Percentiles rank a stretch among this genome's conserved stretches.
Evolutionary conservation across 2,113 vertebrate genomes (phyloP).

Genomic region (Pyxicephalus adspersus): DNA sequence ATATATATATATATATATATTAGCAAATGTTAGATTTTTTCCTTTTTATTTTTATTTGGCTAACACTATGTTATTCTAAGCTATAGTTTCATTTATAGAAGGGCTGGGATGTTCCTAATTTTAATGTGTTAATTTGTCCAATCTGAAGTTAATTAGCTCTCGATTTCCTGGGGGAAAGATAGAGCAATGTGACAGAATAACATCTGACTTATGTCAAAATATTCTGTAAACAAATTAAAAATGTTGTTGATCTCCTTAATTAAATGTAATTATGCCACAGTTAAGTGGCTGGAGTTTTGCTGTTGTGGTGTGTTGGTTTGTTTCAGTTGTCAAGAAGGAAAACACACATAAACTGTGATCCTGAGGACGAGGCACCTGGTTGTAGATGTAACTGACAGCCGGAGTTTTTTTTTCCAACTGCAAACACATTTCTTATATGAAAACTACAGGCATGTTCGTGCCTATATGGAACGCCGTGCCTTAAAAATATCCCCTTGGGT

Average conservation of each 20-base stretch:
- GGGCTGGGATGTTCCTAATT: not conserved
- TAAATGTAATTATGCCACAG: conserved; percentile 8
- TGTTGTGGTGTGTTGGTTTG: not conserved
- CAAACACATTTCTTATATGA: no score
- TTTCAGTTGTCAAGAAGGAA: not conserved
- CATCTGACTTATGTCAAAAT: conserved; percentile 17
- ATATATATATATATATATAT: no score
- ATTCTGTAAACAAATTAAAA: conserved; percentile 28
- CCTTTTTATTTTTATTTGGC: no score
- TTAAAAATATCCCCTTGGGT: no score
- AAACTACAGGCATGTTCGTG: no score
- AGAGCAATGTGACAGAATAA: conserved; percentile 7
- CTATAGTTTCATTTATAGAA: no score
- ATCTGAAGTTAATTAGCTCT: not conserved
- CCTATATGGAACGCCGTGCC: no score
- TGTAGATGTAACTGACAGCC: no score
- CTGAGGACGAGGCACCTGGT: no score
- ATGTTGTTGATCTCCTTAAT: not conserved
- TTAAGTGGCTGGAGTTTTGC: conserved; percentile 1
- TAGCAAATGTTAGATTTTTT: no score
- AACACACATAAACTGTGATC: not conserved
- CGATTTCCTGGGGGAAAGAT: not conserved
- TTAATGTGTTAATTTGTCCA: not conserved
- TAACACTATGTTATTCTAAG: no score
- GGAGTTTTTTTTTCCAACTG: no score